Percentiles rank a stretch among this genome's conserved stretches.
Conservation (phyloP, 2,888 invertebrate species). For the Stenolophus ochropezus region DNA sequence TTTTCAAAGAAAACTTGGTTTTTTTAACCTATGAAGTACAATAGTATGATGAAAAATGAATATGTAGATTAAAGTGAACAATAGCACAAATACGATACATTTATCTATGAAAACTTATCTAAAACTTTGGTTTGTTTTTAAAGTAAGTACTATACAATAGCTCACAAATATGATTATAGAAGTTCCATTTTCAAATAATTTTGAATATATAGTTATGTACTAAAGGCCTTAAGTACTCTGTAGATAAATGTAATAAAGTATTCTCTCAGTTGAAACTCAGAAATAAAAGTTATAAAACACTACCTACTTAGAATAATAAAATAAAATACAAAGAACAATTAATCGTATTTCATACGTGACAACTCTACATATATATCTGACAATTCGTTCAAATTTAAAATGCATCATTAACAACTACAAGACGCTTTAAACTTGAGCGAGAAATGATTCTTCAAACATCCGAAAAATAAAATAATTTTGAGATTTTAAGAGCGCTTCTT, state of each 20-base stretch:
- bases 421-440: slow-evolving; percentile 13
- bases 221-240: slow-evolving; percentile 57
- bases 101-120: slow-evolving; percentile 30
- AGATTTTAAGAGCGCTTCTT: slow-evolving; percentile 47
- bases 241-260: slow-evolving; percentile 14
- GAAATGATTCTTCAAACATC: not conserved
- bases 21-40: slow-evolving; percentile 1
- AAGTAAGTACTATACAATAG: slow-evolving; percentile 44
- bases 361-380: not conserved
- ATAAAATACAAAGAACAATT: not conserved
- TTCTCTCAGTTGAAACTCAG: not conserved
- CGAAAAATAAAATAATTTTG: slow-evolving; percentile 16
- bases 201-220: slow-evolving; percentile 43
- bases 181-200: slow-evolving; percentile 26
- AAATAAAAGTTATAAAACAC: slow-evolving; percentile 7
- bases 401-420: slow-evolving; percentile 10
- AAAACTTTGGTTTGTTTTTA: slow-evolving; percentile 52
- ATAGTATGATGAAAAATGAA: not conserved
- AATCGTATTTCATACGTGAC: slow-evolving; percentile 30
- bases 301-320: slow-evolving; percentile 18
- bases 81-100: slow-evolving; percentile 54
- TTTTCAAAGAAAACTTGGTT: not conserved
- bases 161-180: slow-evolving; percentile 15
- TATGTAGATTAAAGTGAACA: slow-evolving; percentile 57
- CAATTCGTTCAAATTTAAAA: slow-evolving; percentile 22